Evolutionary conservation across 2,888 invertebrate species (phyloP).

Genomic region (Hirtodrosophila alboralis): DNA sequence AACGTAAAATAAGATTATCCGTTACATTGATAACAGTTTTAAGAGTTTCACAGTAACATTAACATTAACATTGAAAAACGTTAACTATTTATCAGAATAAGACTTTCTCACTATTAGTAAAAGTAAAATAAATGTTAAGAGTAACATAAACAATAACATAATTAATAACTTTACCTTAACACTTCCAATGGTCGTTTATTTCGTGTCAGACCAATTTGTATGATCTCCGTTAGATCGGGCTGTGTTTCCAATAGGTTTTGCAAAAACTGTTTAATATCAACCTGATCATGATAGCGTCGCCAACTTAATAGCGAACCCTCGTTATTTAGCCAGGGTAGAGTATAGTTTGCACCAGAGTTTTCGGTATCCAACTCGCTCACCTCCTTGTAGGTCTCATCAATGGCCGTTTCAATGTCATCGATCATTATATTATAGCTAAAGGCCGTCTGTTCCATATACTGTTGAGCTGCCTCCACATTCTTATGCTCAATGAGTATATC

Average conservation of each 20-base stretch:
- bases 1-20: no score
- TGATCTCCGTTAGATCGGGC: constrained; percentile 89
- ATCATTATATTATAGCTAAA: constrained; percentile 89
- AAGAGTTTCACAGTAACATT: background rate
- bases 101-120: no score
- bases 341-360: constrained; percentile 31
- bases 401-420: constrained; percentile 90
- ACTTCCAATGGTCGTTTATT: constrained; percentile 91
- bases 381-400: constrained; percentile 86
- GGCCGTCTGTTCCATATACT: constrained; percentile 87
- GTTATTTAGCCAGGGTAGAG: constrained; percentile 79
- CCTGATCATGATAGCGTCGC: constrained; percentile 89
- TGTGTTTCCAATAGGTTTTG: constrained; percentile 88
- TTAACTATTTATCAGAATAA: background rate
- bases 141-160: background rate
- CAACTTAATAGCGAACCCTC: constrained; percentile 87
- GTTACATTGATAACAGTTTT: background rate
- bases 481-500: constrained; percentile 87
- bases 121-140: background rate
- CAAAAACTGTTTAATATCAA: constrained; percentile 89
- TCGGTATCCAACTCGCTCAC: constrained; percentile 87
- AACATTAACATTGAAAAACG: background rate
- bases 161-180: constrained; percentile 68
- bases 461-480: constrained; percentile 86
- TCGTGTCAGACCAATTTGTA: constrained; percentile 89